Conservation (phyloP, 2,113 vertebrate species). For the Puffinus mauretanicus region DNA sequence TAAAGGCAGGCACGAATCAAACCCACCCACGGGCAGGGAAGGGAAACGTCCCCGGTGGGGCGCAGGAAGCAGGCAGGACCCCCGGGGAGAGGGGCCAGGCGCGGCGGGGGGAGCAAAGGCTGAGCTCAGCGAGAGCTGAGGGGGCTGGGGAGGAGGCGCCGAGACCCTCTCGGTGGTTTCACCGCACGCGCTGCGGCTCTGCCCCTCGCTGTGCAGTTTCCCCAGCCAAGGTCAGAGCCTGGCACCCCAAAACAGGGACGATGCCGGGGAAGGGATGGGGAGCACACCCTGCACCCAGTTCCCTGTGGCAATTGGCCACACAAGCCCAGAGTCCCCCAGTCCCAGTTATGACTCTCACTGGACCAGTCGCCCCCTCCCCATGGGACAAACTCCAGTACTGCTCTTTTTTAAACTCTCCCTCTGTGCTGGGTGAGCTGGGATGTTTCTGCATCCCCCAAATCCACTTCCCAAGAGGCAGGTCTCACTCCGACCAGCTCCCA, state of each 20-base stretch:
- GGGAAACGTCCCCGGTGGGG: neutral
- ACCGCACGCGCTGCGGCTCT: accelerated
- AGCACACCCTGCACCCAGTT: neutral
- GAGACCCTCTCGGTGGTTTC: neutral
- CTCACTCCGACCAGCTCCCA: neutral
- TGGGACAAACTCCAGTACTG: neutral
- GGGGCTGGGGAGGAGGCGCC: neutral
- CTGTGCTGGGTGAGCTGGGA: neutral
- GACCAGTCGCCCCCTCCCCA: neutral
- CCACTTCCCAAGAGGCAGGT: neutral
- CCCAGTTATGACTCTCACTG: neutral
- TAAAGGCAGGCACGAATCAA: neutral
- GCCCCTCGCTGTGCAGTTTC: neutral
- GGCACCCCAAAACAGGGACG: neutral
- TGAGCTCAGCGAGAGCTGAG: neutral
- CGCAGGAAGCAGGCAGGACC: neutral
- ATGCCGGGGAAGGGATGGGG: neutral
- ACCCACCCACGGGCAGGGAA: neutral
- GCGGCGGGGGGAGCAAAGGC: neutral
- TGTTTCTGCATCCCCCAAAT: neutral
- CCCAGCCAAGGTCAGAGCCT: neutral
- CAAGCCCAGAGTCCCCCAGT: neutral
- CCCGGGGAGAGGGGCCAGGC: neutral
- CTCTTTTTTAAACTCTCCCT: neutral
- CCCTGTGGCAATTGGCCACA: neutral